Base-by-base conservation (phyloP, 2,888 invertebrate species). In the Achlya flavicornis region DNA sequence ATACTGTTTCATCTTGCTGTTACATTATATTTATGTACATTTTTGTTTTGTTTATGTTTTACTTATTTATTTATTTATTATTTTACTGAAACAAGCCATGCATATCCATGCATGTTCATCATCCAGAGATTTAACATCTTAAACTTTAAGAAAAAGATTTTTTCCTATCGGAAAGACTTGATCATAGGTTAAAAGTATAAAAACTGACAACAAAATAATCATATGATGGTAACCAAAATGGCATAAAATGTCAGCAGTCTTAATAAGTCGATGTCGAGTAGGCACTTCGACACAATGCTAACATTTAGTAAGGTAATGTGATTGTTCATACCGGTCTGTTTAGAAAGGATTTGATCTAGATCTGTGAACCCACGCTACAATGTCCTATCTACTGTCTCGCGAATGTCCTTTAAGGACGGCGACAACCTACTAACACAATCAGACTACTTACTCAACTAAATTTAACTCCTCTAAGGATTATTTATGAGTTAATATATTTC, bases 311-410 rank as follows among this genome's bases (percentile, higher is more conserved):
- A n/a, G 60, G 60, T 46, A 61, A 64, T 70, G 65, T 75, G 71
- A 78, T 75, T 78, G 78, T 79, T 71, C 35, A 68, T 70, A 78
- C 74, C 73, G 73, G 74, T 73, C 73, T 68, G 66, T 67, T 78
- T 80, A 77, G 77, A 80, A 77, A 74, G 72, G 75, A 69, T 64
- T 67, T 63, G 65, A 68, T 70, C 64, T 69, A 32, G 33, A 33
- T 58, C n/a, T n/a, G 19, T 53, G 68, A 63, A 64, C 69, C 69
- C 69, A 71, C 65, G 69, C 69, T 67, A 60, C 41, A 62, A 67
- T 69, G 66, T 65, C 65, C 71, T 70, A 67, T 63, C 61, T 53
- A 67, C 61, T 68, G 70, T 66, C 66, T 68, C 65, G 59, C 61
- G 71, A 73, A 71, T 67, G 71, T 71, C 74, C 71, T 75, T 69